Evolutionary conservation across 2,113 vertebrate genomes (phyloP).

Genomic region (Lophochroa leadbeateri): DNA sequence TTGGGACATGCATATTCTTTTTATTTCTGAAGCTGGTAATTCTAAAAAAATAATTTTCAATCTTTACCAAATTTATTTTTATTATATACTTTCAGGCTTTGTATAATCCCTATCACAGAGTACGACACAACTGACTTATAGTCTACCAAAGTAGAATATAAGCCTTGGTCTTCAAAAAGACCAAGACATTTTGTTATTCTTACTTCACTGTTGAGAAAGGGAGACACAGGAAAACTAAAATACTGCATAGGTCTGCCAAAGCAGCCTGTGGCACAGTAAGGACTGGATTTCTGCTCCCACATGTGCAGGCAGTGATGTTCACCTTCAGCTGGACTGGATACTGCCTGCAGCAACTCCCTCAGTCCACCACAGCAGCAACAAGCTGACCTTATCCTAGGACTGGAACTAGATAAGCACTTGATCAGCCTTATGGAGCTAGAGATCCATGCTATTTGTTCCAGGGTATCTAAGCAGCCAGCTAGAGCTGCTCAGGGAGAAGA

Average conservation of each 20-base stretch:
- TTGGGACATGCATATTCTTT: background rate
- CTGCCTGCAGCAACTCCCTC: background rate
- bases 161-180: background rate
- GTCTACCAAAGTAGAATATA: background rate
- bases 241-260: background rate
- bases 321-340: background rate
- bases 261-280: background rate
- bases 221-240: background rate
- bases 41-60: background rate
- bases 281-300: background rate
- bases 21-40: background rate
- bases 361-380: background rate
- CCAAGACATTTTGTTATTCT: background rate
- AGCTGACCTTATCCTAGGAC: background rate
- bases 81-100: background rate
- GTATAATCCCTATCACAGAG: background rate
- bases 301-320: fast-evolving
- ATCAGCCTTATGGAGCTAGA: background rate
- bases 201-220: background rate
- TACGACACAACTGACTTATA: background rate
- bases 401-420: background rate
- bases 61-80: background rate
- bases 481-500: background rate
- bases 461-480: background rate
- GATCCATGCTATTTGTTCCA: background rate